A percentile compares a stretch with the other conserved stretches of the same genome.
phyloP scores from a whole-genome alignment of 2,113 vertebrate species.

The Pygoscelis adeliae region DNA sequence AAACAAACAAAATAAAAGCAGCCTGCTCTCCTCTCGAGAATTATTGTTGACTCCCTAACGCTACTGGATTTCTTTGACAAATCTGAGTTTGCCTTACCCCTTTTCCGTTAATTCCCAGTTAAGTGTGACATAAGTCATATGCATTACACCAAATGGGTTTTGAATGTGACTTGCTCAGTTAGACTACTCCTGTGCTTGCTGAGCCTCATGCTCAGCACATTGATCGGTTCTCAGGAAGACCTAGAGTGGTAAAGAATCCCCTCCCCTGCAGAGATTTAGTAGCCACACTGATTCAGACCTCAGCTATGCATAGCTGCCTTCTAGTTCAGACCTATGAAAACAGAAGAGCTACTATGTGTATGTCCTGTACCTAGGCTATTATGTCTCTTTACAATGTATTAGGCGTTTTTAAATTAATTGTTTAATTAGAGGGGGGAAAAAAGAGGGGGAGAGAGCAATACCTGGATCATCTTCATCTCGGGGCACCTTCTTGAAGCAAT shows the following conservation, averaged over 20 bases:
- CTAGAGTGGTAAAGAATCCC: neutral
- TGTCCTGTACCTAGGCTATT: neutral
- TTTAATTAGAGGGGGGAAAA: neutral
- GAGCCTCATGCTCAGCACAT: neutral
- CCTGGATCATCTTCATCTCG: slow-evolving; percentile 97
- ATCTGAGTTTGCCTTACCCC: neutral
- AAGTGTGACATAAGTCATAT: neutral
- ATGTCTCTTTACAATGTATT: neutral
- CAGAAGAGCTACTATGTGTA: neutral
- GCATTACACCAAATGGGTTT: neutral
- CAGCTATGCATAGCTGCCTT: neutral
- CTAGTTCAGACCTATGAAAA: neutral
- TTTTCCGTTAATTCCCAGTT: neutral
- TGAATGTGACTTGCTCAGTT: neutral
- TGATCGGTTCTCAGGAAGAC: neutral
- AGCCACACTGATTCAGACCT: neutral
- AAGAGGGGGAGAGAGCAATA: slow-evolving; percentile 39
- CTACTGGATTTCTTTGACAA: neutral
- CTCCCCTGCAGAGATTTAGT: neutral
- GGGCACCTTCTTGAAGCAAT: slow-evolving; percentile 98
- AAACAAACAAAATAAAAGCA: neutral
- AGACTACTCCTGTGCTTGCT: neutral
- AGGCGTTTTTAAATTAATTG: neutral
- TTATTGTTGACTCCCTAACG: neutral
- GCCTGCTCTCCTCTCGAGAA: neutral